phyloP scores from a whole-genome alignment of 2,113 vertebrate species.

The Cyanistes caeruleus region DNA sequence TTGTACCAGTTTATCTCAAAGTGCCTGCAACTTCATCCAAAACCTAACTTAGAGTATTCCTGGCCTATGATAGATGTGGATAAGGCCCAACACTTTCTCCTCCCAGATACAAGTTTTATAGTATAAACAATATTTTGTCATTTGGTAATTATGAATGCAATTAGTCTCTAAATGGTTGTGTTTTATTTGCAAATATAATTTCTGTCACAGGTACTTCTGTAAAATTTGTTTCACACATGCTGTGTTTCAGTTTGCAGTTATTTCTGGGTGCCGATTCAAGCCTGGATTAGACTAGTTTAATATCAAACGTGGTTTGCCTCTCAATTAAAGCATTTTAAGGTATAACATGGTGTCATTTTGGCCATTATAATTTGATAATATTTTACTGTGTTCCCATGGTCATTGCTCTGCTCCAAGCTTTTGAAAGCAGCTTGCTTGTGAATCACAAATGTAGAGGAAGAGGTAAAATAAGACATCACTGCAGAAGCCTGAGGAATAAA shows the following conservation, averaged over 20 bases:
- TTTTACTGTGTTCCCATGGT: not conserved
- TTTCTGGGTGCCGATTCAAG: not conserved
- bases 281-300: not conserved
- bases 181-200: not conserved
- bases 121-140: not conserved
- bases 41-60: not conserved
- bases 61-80: not conserved
- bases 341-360: not conserved
- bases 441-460: not conserved
- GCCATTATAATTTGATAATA: not conserved
- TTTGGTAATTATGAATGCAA: not conserved
- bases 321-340: not conserved
- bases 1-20: not conserved
- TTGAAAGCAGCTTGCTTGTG: not conserved
- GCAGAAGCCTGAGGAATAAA: not conserved
- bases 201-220: not conserved
- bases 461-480: not conserved
- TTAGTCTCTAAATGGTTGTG: not conserved
- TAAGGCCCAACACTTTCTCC: not conserved
- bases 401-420: not conserved
- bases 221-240: not conserved
- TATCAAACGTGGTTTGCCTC: not conserved
- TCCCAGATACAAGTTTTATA: not conserved
- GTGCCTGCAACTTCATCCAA: not conserved
- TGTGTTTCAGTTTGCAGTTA: not conserved